Base-by-base conservation (phyloP, 2,888 invertebrate genomes). In the Philereme transversata region DNA sequence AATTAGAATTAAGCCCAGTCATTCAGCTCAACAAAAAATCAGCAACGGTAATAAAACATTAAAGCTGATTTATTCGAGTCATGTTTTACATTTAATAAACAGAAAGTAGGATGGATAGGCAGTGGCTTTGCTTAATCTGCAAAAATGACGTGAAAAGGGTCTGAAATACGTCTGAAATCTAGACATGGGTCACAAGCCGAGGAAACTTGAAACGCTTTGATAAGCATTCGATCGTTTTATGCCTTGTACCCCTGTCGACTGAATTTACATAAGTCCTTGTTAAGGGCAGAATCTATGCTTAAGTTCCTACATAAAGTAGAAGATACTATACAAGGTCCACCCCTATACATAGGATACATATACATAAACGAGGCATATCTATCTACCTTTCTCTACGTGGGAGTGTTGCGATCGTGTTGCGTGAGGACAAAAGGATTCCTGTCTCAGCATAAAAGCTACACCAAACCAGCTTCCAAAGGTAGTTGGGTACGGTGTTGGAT, bases 61-160 rank as follows among this genome's bases (percentile, higher is more conserved):
- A 56, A 55, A 22, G 22, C 49, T 61, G 63, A 68, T 64, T 60
- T 54, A 60, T 62, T 63, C 54, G 38, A 60, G 49, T 35, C 52
- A 57, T 61, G 60, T 60, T 60, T 68, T 60, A 58, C 51, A 62
- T 57, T 60, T 60, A 62, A 57, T 54, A 65, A 54, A 68, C 55
- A 57, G 51, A 62, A 64, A 63, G 62, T 55, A 55, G 64, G 59
- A 65, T 68, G 52, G 52, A 60, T 63, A 59, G 60, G 56, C 34
- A 60, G 51, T 56, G 61, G 64, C 67, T 68, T 64, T 62, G 64
- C 57, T 48, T 68, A 66, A 66, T 70, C 65, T 61, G 62, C 68
- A 71, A 68, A 73, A 70, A 70, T 62, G 46, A 64, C 35, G 55
- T 68, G 70, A 71, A 71, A 71, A 71, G 70, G 71, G 69, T 65